Percentiles rank a stretch among this genome's conserved stretches.
These are phyloP conservation scores for Oryzias curvinotus DNA, from an alignment of 2,113 vertebrate species.

Conservation along the genomic window DNA sequence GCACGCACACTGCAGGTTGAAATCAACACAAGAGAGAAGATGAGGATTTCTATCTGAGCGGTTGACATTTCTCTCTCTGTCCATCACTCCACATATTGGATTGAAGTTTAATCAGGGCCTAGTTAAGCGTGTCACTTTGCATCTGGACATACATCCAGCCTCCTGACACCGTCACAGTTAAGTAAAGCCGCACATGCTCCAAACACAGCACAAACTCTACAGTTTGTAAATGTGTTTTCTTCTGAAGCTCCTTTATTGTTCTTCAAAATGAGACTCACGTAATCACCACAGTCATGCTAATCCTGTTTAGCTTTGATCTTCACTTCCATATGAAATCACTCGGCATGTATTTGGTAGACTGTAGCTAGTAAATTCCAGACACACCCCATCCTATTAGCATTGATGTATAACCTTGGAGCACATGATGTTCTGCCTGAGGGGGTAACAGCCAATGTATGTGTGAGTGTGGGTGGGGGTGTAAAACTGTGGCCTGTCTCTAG, in stretches of 20 bases:
- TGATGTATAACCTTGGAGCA: conserved; percentile 73
- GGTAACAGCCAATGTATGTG: conserved; percentile 41
- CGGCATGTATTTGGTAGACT: conserved; percentile 28
- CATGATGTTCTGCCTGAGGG: conserved; percentile 65
- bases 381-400: conserved; percentile 60
- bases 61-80: conserved; percentile 5
- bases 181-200: conserved; percentile 7
- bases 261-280: background rate
- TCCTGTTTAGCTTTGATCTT: conserved; percentile 28
- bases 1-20: too few relatives aligned
- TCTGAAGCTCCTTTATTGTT: conserved; percentile 11
- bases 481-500: conserved; percentile 38
- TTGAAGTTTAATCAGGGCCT: conserved; percentile 56
- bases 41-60: conserved; percentile 1
- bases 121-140: conserved; percentile 57
- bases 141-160: conserved; percentile 51
- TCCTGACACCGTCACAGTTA: conserved; percentile 1
- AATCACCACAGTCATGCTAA: background rate
- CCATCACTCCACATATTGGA: conserved; percentile 29
- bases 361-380: conserved; percentile 63
- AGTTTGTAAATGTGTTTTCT: background rate
- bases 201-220: background rate
- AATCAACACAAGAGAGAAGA: too few relatives aligned
- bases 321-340: conserved; percentile 42
- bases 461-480: conserved; percentile 9